These are phyloP conservation scores for Erebia epiphron DNA, from an alignment of 2,888 invertebrate genomes.

Conservation along the genomic window DNA sequence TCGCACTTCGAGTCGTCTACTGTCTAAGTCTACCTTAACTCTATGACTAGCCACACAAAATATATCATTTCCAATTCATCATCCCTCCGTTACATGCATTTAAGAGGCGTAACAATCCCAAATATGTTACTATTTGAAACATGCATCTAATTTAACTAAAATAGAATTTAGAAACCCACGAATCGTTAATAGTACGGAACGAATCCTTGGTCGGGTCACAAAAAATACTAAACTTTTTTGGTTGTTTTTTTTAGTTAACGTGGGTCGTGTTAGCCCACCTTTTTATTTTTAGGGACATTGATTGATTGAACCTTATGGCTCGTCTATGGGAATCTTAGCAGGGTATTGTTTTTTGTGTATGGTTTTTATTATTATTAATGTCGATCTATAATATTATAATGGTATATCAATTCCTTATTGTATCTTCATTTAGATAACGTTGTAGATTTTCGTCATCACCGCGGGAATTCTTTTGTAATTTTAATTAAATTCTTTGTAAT, in stretches of 20 bases:
- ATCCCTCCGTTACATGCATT: not conserved
- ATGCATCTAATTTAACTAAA: slow-evolving; percentile 50
- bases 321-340: slow-evolving; percentile 73
- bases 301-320: slow-evolving; percentile 79
- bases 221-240: slow-evolving; percentile 47
- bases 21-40: no score
- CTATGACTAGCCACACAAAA: no score
- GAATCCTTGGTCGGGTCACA: slow-evolving; percentile 60
- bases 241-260: slow-evolving; percentile 75
- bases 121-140: slow-evolving; percentile 42
- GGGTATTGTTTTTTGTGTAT: slow-evolving; percentile 68
- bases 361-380: slow-evolving; percentile 54
- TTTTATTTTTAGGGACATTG: slow-evolving; percentile 79
- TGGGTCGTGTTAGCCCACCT: slow-evolving; percentile 73
- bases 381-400: slow-evolving; percentile 40
- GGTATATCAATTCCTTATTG: slow-evolving; percentile 59
- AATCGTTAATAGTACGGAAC: slow-evolving; percentile 67
- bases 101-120: slow-evolving; percentile 29
- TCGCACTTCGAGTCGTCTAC: no score
- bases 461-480: slow-evolving; percentile 26
- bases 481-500: slow-evolving; percentile 10
- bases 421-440: slow-evolving; percentile 72
- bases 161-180: slow-evolving; percentile 51
- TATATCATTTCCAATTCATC: not conserved
- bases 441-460: slow-evolving; percentile 30